These are phyloP conservation scores for Arctopsyche grandis DNA, from an alignment of 1,140 invertebrate species.

Conservation along the genomic window DNA sequence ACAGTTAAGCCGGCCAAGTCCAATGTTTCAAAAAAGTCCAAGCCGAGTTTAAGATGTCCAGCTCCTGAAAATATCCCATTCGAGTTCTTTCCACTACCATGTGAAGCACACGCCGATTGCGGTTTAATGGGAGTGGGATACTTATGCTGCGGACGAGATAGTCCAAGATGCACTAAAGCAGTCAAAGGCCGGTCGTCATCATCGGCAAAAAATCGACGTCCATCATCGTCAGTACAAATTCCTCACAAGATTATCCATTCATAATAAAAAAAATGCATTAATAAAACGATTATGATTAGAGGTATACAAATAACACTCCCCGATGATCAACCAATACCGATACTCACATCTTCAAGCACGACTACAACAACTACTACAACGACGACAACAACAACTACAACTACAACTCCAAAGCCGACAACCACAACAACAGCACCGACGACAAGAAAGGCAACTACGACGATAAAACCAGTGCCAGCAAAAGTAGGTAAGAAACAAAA, in stretches of 20 bases:
- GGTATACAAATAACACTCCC: neutral
- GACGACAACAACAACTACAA: constrained; percentile 61
- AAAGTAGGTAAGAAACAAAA: constrained; percentile 31
- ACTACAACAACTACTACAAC: constrained; percentile 61
- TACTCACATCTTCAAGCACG: constrained; percentile 58
- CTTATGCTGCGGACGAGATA: constrained; percentile 59
- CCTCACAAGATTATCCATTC: neutral
- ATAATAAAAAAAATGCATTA: neutral
- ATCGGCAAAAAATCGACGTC: neutral
- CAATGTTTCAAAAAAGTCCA: constrained; percentile 3
- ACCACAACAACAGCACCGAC: constrained; percentile 53
- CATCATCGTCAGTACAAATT: neutral
- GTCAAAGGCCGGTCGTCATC: constrained; percentile 42
- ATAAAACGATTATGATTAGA: neutral
- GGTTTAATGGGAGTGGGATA: constrained; percentile 61
- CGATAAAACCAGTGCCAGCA: constrained; percentile 9
- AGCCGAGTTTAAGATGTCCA: constrained; percentile 43
- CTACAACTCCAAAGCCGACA: constrained; percentile 58
- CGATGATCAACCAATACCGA: neutral
- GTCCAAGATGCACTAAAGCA: constrained; percentile 62
- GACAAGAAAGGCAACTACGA: constrained; percentile 41
- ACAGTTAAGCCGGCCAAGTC: constrained; percentile 33
- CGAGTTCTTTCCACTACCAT: constrained; percentile 64
- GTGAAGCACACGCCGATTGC: constrained; percentile 61
- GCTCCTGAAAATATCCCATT: constrained; percentile 43